These are phyloP conservation scores for Danaus chrysippus DNA, from an alignment of 2,888 invertebrate species.

Conservation along the genomic window DNA sequence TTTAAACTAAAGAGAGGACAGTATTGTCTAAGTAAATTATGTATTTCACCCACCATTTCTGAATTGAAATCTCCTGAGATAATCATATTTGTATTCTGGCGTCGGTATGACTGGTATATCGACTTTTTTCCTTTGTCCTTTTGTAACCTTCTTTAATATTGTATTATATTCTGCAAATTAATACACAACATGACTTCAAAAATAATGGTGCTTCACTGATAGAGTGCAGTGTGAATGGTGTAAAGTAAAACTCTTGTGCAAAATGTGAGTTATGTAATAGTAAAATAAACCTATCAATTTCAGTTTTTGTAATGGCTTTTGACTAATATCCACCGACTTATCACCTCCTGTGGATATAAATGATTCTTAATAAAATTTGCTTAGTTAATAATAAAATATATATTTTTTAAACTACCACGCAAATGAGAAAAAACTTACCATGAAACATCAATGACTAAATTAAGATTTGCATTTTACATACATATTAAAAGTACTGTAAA, in stretches of 20 bases:
- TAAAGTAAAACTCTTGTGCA: background rate
- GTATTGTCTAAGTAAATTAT: background rate
- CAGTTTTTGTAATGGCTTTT: background rate
- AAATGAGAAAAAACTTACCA: slow-evolving; percentile 6
- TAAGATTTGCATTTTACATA: background rate
- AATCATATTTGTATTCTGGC: background rate
- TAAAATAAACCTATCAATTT: too few relatives aligned
- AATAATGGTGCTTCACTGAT: background rate
- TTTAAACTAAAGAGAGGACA: too few relatives aligned
- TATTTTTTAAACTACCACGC: background rate
- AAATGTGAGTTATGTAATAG: too few relatives aligned
- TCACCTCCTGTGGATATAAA: slow-evolving; percentile 4
- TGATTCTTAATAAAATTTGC: background rate
- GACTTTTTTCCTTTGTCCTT: slow-evolving; percentile 2
- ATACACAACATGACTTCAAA: background rate
- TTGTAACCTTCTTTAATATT: background rate
- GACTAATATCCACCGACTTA: background rate
- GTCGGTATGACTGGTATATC: background rate
- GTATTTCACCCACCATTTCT: background rate
- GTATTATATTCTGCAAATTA: background rate
- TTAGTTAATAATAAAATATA: background rate
- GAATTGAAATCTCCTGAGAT: background rate
- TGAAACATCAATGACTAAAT: background rate
- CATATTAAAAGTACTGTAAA: too few relatives aligned
- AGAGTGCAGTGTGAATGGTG: background rate